Evolutionary conservation across 1,140 invertebrate species (phyloP), one percentile per base, ranked within the genome.

Genomic region (Formica exsecta): DNA sequence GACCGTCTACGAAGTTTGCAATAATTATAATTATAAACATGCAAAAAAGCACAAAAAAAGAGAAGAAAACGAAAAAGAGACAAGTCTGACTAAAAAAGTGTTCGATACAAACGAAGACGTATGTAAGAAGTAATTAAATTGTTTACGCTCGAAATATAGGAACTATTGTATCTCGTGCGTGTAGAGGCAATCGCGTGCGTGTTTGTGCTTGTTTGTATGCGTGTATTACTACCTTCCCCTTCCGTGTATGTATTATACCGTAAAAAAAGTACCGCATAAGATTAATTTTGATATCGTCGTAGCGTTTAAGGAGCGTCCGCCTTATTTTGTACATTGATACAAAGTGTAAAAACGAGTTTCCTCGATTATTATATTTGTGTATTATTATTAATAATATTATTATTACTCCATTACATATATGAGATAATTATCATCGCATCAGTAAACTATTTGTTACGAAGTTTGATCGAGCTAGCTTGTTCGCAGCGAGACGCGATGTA

Each of bases 251-350:
- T 92, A 92, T 92, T 89, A 90, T 90, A 92, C 77, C 79, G 86
- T 87, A 88, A 90, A 73, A 83, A 83, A 73, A 61, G 84, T 91
- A 90, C 76, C 84, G 62, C 36, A 89, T 89, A 73, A 73, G 68
- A 73, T 92, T 89, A 92, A 87, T 92, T 91, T 92, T 92, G 86
- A 91, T 85, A 89, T 91, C 65, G 87, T 85, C 70, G 77, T 87
- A 86, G 87, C 29, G 32, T 86, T 83, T 92, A 92, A 90, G 85
- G 64, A 71, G 64, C 66, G 74, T 76, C 54, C 44, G 87, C 44
- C 85, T 57, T 59, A 76, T 92, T 92, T 92, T 94, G 92, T 94
- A 94, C 90, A 93, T 93, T 94, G 87, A 87, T 88, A 85, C 86
- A 77, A 91, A 64, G 75, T 94, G 93, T 94, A 94, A 94, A 94